Percentiles rank a stretch among this genome's conserved stretches.
Conservation (phyloP, 2,113 vertebrate species). For the Leiothrix lutea region DNA sequence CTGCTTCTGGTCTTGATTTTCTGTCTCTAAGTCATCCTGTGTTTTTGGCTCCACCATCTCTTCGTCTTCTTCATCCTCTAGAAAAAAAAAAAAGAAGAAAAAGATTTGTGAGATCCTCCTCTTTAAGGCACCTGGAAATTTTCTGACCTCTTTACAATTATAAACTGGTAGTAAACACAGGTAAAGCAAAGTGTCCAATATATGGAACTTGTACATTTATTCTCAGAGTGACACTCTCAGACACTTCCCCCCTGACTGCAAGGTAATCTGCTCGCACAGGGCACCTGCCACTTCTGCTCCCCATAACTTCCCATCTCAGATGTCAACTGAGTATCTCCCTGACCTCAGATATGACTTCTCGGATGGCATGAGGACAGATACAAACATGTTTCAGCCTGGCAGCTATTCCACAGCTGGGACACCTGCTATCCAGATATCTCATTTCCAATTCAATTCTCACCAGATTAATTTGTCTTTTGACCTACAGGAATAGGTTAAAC, state of each 20-base stretch:
- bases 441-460: conserved; percentile 77
- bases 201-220: conserved; percentile 16
- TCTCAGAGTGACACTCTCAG: not conserved
- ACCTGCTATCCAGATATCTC: conserved; percentile 84
- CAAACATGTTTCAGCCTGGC: conserved; percentile 75
- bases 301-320: conserved; percentile 54
- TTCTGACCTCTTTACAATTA: not conserved
- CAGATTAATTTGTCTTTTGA: conserved; percentile 78
- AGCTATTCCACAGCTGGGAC: conserved; percentile 73
- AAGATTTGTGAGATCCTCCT: conserved; percentile 20
- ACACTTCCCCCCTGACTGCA: not conserved
- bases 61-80: conserved; percentile 95
- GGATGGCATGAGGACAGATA: conserved; percentile 71
- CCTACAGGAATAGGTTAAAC: conserved; percentile 84
- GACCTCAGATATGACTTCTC: conserved; percentile 67
- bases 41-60: conserved; percentile 87
- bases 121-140: conserved; percentile 2
- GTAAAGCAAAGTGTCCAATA: conserved; percentile 12
- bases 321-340: conserved; percentile 73
- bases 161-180: conserved; percentile 10
- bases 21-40: conserved; percentile 81
- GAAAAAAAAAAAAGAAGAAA: conserved; percentile 41
- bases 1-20: conserved; percentile 86
- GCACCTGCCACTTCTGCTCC: conserved; percentile 74
- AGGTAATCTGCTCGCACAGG: conserved; percentile 30